These are phyloP conservation scores for Urophycis tenuis DNA, from an alignment of 2,797 vertebrate genomes.

Conservation along the genomic window DNA sequence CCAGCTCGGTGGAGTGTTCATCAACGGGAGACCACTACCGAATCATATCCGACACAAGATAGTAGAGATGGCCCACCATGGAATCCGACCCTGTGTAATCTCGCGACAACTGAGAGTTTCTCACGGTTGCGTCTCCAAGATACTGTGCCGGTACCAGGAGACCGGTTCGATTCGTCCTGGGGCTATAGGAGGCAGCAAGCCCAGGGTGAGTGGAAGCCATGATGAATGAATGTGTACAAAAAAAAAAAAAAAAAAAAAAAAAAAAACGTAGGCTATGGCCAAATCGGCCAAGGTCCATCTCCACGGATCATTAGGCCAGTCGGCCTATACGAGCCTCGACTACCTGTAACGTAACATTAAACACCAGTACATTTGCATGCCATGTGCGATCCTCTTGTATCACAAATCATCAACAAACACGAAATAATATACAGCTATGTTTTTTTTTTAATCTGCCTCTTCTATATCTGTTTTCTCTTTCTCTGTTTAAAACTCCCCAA, in stretches of 20 bases:
- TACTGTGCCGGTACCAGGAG: constrained; percentile 96
- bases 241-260: not conserved
- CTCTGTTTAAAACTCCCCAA: not conserved
- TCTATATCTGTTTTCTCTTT: not conserved
- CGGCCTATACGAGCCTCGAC: not conserved
- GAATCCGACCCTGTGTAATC: constrained; percentile 96
- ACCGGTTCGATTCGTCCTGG: constrained; percentile 96
- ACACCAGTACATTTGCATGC: not conserved
- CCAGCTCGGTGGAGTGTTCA: constrained; percentile 97
- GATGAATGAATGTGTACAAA: constrained; percentile 1
- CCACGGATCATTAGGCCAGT: not conserved
- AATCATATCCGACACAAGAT: constrained; percentile 99
- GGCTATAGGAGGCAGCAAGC: constrained; percentile 96
- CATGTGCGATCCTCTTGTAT: not conserved
- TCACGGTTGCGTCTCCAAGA: constrained; percentile 98
- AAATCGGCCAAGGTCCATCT: constrained; percentile 1
- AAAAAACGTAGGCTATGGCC: not conserved
- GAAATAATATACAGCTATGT: not conserved
- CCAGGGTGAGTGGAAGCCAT: constrained; percentile 86
- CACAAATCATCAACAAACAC: not conserved
- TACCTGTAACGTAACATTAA: not conserved
- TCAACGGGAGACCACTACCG: constrained; percentile 92
- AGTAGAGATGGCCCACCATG: constrained; percentile 98
- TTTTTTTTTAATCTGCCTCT: not conserved
- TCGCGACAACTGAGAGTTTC: constrained; percentile 93